A percentile compares a stretch with the other conserved stretches of the same genome.
Conservation (phyloP, 2,888 invertebrate species). For the Epicampocera succincta region DNA sequence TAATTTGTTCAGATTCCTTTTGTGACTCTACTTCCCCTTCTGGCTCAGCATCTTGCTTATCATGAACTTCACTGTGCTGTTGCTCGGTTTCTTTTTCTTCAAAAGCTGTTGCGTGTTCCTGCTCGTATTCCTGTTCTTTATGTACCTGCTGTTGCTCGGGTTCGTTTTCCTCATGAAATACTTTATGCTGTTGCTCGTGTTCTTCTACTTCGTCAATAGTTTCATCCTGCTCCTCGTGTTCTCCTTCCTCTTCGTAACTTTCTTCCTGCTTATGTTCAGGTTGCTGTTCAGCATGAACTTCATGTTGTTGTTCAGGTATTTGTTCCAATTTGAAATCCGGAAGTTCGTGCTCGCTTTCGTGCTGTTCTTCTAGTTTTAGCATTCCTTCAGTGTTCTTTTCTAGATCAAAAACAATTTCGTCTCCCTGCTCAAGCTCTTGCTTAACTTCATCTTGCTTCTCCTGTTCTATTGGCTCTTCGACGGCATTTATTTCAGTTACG, state of each 20-base stretch:
- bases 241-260: not conserved
- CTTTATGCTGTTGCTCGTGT: not conserved
- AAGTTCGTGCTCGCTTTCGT: constrained; percentile 2
- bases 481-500: too few species aligned
- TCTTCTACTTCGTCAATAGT: too few species aligned
- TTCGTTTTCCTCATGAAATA: not conserved
- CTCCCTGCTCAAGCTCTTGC: not conserved
- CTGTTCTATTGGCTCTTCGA: too few species aligned
- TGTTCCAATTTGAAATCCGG: not conserved
- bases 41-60: not conserved
- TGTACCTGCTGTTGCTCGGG: constrained; percentile 1
- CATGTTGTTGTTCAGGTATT: not conserved
- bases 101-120: not conserved
- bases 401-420: not conserved
- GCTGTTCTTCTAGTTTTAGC: constrained; percentile 54
- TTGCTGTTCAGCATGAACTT: not conserved
- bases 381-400: constrained; percentile 24
- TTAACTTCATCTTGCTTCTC: too few species aligned
- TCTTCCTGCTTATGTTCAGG: not conserved
- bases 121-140: constrained; percentile 2
- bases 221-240: too few species aligned
- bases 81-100: not conserved
- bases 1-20: not conserved
- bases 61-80: not conserved
- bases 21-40: constrained; percentile 10